These are phyloP conservation scores for Leuciscus idus DNA, from an alignment of 2,113 vertebrate species.

Conservation along the genomic window DNA sequence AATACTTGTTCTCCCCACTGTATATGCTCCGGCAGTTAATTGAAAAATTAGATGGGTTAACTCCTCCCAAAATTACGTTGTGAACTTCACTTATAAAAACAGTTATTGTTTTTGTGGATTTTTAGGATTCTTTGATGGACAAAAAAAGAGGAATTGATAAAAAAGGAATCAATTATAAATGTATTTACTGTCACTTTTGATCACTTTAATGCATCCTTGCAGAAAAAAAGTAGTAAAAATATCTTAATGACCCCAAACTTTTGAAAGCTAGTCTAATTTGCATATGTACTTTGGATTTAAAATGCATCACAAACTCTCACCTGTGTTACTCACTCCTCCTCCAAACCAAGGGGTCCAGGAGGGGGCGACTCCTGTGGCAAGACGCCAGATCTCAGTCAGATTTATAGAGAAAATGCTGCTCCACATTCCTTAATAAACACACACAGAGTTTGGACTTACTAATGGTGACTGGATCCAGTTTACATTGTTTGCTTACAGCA, in stretches of 20 bases:
- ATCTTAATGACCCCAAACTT: background rate
- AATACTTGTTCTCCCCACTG: no score
- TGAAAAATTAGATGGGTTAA: no score
- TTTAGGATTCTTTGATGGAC: no score
- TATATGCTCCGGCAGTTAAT: no score
- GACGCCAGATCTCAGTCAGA: slow-evolving; percentile 34
- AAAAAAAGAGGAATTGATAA: no score
- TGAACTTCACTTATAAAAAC: no score
- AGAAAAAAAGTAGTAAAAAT: background rate
- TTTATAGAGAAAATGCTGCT: slow-evolving; percentile 64
- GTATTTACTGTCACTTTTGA: no score
- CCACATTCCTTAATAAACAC: slow-evolving; percentile 62
- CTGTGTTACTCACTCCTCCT: slow-evolving; percentile 14
- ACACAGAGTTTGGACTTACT: background rate
- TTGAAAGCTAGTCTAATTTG: no score
- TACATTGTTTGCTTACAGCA: background rate
- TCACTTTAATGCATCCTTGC: background rate
- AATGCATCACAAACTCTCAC: slow-evolving; percentile 27
- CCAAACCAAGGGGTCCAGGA: background rate
- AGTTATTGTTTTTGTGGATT: no score
- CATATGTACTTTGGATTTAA: background rate
- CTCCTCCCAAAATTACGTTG: no score
- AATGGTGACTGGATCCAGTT: background rate
- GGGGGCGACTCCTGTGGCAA: slow-evolving; percentile 24
- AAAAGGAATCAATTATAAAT: no score